phyloP scores from a whole-genome alignment of 2,888 invertebrate species.

The Luperina testacea region DNA sequence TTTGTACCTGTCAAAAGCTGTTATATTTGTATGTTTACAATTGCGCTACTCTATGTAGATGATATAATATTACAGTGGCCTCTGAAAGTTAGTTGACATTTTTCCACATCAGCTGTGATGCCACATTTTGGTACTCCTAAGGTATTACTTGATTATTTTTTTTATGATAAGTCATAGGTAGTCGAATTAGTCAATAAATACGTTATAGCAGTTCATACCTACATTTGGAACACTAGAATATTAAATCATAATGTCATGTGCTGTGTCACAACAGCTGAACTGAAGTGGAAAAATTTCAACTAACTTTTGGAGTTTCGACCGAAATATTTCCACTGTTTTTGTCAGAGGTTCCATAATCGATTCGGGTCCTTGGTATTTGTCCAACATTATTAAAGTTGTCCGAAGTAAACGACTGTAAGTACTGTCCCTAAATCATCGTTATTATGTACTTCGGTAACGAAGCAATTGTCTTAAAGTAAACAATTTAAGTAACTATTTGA shows the following conservation, averaged over 20 bases:
- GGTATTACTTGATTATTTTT: too few species aligned
- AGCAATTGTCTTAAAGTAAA: slow-evolving; percentile 23
- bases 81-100: background rate
- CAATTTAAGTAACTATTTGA: slow-evolving; percentile 29
- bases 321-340: slow-evolving; percentile 1
- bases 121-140: background rate
- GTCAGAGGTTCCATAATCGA: slow-evolving; percentile 9
- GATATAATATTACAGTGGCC: background rate
- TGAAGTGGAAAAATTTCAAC: background rate
- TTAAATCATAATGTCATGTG: background rate
- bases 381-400: slow-evolving; percentile 17
- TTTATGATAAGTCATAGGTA: too few species aligned
- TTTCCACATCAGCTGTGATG: background rate
- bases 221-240: background rate
- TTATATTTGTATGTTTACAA: background rate
- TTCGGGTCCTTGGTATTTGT: background rate
- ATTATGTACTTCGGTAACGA: slow-evolving; percentile 11
- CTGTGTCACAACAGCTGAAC: too few species aligned
- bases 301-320: background rate
- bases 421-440: slow-evolving; percentile 16
- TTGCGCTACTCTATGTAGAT: background rate
- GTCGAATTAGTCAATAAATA: too few species aligned
- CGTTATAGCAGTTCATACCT: too few species aligned
- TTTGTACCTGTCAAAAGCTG: background rate
- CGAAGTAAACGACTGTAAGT: slow-evolving; percentile 8